These are phyloP conservation scores for Euura lappo DNA, from an alignment of 1,140 invertebrate species.

Conservation along the genomic window DNA sequence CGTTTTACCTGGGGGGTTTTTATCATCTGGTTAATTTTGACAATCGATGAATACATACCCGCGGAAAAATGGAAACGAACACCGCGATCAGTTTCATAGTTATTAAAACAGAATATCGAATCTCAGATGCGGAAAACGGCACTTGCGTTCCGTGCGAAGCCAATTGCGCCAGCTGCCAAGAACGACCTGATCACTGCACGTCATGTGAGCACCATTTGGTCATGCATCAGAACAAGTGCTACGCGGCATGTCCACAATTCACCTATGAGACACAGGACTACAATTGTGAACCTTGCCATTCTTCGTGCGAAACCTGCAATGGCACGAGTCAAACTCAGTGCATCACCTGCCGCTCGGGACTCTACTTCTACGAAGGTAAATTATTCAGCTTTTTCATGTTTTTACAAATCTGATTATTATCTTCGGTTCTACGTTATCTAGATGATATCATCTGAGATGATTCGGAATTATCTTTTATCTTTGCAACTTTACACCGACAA, in stretches of 20 bases:
- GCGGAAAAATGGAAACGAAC: background rate
- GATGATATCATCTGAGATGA: no score
- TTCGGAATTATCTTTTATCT: no score
- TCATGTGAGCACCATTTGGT: slow-evolving; percentile 84
- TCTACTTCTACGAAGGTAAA: slow-evolving; percentile 69
- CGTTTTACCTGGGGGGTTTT: no score
- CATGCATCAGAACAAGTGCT: slow-evolving; percentile 79
- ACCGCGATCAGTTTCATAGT: background rate
- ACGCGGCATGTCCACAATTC: slow-evolving; percentile 78
- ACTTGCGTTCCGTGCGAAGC: slow-evolving; percentile 80
- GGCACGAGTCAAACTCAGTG: slow-evolving; percentile 79
- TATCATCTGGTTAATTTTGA: no score
- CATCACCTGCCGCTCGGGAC: slow-evolving; percentile 75
- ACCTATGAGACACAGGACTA: slow-evolving; percentile 86
- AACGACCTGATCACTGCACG: slow-evolving; percentile 79
- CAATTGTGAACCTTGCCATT: slow-evolving; percentile 78
- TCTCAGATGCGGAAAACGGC: slow-evolving; percentile 70
- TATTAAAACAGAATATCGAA: slow-evolving; percentile 5
- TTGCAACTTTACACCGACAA: no score
- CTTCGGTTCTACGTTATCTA: no score
- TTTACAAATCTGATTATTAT: no score
- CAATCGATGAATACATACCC: no score
- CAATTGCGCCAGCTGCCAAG: slow-evolving; percentile 82
- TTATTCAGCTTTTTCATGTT: background rate
- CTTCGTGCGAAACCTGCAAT: slow-evolving; percentile 81